phyloP scores from a whole-genome alignment of 2,888 invertebrate species.

The Emmelina monodactyla region DNA sequence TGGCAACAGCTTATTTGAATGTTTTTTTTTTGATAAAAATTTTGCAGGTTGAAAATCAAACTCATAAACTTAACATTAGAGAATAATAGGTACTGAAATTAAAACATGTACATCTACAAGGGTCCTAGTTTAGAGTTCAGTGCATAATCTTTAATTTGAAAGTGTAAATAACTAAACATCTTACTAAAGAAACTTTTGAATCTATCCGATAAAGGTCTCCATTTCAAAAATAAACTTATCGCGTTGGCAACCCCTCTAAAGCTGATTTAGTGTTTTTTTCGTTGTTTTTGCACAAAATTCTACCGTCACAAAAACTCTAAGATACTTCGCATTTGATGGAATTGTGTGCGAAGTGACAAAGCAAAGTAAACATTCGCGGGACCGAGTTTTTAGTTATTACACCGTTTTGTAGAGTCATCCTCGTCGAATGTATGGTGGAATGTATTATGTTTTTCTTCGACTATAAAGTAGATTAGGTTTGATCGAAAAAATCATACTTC shows the following conservation, averaged over 20 bases:
- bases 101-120: too few species aligned
- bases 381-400: neutral
- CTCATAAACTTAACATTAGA: too few species aligned
- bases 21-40: too few species aligned
- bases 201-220: slow-evolving; percentile 23
- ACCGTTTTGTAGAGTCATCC: neutral
- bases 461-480: too few species aligned
- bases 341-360: slow-evolving; percentile 54
- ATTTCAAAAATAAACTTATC: slow-evolving; percentile 62
- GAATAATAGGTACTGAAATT: too few species aligned
- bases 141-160: too few species aligned
- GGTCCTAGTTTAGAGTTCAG: too few species aligned
- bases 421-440: neutral
- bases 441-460: neutral
- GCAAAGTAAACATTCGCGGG: slow-evolving; percentile 25
- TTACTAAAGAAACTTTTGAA: too few species aligned
- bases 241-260: slow-evolving; percentile 33
- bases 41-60: too few species aligned
- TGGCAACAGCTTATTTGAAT: too few species aligned
- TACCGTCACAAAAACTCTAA: slow-evolving; percentile 34
- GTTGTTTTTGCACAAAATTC: slow-evolving; percentile 48
- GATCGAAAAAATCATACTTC: too few species aligned
- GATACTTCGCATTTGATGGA: slow-evolving; percentile 27
- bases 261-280: slow-evolving; percentile 45
- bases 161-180: too few species aligned